Evolutionary conservation across 2,113 vertebrate genomes (phyloP).

Genomic region (Pithys albifrons): DNA sequence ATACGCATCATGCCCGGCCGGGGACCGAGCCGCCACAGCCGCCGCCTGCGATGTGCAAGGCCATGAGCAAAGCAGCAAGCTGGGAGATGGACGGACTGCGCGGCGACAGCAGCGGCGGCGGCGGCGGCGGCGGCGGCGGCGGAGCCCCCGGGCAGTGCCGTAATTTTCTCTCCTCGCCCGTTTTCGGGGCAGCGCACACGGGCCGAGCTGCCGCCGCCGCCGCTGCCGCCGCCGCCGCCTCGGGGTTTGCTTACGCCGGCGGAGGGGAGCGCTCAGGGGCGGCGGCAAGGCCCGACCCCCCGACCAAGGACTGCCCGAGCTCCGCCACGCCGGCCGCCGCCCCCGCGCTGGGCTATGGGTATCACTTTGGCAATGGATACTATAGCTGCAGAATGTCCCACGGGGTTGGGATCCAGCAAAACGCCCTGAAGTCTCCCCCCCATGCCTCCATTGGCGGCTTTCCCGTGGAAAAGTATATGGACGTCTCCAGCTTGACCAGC

Average conservation of each 20-base stretch:
- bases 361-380: constrained; percentile 86
- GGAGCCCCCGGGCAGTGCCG: constrained; percentile 71
- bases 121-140: constrained; percentile 36
- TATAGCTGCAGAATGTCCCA: constrained; percentile 86
- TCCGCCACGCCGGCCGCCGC: constrained; percentile 65
- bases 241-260: constrained; percentile 74
- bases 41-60: constrained; percentile 62
- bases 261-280: constrained; percentile 75
- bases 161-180: constrained; percentile 76
- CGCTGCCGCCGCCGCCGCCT: constrained; percentile 51
- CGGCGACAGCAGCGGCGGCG: constrained; percentile 63
- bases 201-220: constrained; percentile 70
- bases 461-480: constrained; percentile 84
- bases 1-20: constrained; percentile 63
- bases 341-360: constrained; percentile 81
- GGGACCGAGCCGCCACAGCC: constrained; percentile 43
- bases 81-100: constrained; percentile 80
- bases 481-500: constrained; percentile 81
- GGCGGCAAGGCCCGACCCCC: constrained; percentile 65
- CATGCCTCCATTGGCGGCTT: constrained; percentile 80
- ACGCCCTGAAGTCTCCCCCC: constrained; percentile 80
- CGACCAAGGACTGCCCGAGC: constrained; percentile 74
- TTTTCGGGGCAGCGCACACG: constrained; percentile 75
- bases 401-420: constrained; percentile 81
- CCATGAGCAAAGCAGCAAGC: constrained; percentile 75